Base-by-base conservation (phyloP, 2,113 vertebrate species). In the Rattus rattus region DNA sequence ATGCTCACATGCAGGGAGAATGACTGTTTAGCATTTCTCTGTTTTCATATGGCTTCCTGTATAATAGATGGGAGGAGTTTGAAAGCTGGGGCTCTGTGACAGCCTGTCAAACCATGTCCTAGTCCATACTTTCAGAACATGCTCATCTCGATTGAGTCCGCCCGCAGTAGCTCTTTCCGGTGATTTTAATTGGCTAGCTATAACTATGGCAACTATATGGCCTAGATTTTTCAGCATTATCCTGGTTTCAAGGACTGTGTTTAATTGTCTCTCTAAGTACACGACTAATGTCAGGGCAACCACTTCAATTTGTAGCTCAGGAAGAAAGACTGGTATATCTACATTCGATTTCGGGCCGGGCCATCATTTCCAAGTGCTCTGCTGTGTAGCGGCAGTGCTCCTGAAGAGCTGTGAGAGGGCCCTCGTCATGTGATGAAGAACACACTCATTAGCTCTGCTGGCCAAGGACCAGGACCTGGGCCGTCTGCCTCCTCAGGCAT, bases 161-260 rank as follows among this genome's bases (percentile, higher is more conserved):
- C 49, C 84, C 3, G 11, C 85, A 88, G 19, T 85, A 90, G 75
- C 63, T 81, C 67, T 95, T 95, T 76, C 43, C 70, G 30, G 67
- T 52, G 83, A 89, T 95, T 96, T 96, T 81, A 95, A 96, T 86
- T 96, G 92, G 80, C 81, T 95, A 86, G 76, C 81, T 95, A 92
- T 96, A 97, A 94, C 85, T 95, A 94, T 97, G 96, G 97, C 92
- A 97, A 96, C 92, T 95, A 54, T 95, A 92, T 89, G 92, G 96
- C 96, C 95, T 94, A 96, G 92, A 97, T 97, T 97, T 97, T 91
- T 94, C 77, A 88, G 80, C 92, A 76, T 88, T 70, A 96, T 92
- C 63, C 65, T 92, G 92, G 96, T 92, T 94, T 96, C 92, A 96
- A 97, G 92, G 94, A 54, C 90, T 79, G 77, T 70, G 92, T 80